Evolutionary conservation across 2,113 vertebrate species (phyloP).

Genomic region (Zapus hudsonius): DNA sequence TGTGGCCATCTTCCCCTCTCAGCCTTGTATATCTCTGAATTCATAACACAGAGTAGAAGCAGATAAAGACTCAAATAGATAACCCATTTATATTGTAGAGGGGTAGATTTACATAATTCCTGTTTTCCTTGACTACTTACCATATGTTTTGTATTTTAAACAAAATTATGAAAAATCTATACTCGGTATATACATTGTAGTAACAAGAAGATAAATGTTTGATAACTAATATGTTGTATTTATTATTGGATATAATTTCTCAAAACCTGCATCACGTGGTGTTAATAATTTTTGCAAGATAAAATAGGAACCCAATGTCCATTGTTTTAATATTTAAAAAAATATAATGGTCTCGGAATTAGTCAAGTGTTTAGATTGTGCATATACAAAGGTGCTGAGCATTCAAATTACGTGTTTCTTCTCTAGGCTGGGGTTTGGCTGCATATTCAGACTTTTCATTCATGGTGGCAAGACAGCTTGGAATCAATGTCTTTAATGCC

Average conservation of each 20-base stretch:
- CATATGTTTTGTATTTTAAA: background rate
- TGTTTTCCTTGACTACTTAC: background rate
- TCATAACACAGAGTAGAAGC: background rate
- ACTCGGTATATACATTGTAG: background rate
- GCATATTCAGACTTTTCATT: background rate
- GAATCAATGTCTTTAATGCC: background rate
- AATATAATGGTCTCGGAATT: background rate
- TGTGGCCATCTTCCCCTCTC: background rate
- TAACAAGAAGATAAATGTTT: background rate
- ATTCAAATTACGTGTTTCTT: background rate
- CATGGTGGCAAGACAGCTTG: background rate
- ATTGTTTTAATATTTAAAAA: background rate
- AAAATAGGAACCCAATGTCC: background rate
- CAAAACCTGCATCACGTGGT: background rate
- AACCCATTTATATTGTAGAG: background rate
- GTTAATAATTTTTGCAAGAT: background rate
- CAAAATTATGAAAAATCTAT: background rate
- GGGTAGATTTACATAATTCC: background rate
- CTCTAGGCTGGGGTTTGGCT: background rate
- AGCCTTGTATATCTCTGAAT: background rate
- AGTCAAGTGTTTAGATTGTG: background rate
- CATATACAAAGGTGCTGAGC: background rate
- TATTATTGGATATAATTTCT: background rate
- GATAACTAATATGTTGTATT: background rate
- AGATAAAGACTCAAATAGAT: background rate